These are phyloP conservation scores for Psettodes erumei DNA, from an alignment of 2,113 vertebrate species.

Conservation along the genomic window DNA sequence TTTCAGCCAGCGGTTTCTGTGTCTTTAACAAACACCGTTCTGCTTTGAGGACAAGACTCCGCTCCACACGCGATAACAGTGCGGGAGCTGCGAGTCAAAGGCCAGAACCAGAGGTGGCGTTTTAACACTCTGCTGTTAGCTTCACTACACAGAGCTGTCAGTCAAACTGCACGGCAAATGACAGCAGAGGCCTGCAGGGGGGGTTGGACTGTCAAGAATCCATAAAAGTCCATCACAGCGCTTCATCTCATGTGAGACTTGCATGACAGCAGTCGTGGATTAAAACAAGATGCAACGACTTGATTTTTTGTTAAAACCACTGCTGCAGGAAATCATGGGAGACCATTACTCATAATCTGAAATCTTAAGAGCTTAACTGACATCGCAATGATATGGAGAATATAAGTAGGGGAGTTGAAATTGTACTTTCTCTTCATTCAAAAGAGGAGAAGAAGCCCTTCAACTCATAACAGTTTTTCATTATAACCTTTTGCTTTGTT, in stretches of 20 bases:
- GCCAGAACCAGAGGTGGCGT: constrained; percentile 18
- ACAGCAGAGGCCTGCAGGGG: neutral
- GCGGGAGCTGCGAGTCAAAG: constrained; percentile 7
- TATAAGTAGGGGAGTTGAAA: no score
- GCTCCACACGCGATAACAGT: neutral
- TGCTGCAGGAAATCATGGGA: no score
- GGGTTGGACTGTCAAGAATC: neutral
- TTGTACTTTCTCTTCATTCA: no score
- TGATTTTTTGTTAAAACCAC: no score
- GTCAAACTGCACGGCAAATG: constrained; percentile 19
- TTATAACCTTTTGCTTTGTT: neutral
- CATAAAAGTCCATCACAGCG: neutral
- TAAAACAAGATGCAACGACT: no score
- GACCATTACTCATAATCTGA: no score
- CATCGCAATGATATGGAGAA: no score
- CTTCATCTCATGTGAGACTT: neutral
- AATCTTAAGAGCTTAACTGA: no score
- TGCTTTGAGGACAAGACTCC: neutral
- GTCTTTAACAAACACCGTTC: neutral
- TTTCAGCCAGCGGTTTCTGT: neutral
- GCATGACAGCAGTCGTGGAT: neutral
- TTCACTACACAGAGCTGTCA: constrained; percentile 32
- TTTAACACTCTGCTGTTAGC: constrained; percentile 34
- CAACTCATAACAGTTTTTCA: no score
- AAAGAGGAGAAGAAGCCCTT: no score